These are phyloP conservation scores for Oncorhynchus masou DNA, from an alignment of 2,113 vertebrate genomes.

Conservation along the genomic window DNA sequence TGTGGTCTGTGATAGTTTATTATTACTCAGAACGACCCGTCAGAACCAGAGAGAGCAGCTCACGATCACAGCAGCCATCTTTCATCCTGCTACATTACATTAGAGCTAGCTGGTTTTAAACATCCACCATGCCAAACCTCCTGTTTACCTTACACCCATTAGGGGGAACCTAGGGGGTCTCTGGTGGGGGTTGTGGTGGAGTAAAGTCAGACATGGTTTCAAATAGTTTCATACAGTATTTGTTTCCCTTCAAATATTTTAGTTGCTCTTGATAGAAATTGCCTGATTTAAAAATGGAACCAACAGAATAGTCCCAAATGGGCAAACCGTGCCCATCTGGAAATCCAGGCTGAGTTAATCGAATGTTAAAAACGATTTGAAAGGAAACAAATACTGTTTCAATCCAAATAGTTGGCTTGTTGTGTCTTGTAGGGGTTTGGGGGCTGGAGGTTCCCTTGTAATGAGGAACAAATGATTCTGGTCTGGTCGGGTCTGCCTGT, in stretches of 20 bases:
- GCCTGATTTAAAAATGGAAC: no score
- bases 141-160: constrained; percentile 58
- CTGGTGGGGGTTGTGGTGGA: constrained; percentile 8
- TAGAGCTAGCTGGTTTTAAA: constrained; percentile 53
- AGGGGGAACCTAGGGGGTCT: not conserved
- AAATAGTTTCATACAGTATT: no score
- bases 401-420: no score
- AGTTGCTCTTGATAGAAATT: no score
- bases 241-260: no score
- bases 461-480: constrained; percentile 53
- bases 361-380: no score
- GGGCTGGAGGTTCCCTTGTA: constrained; percentile 36
- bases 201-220: not conserved
- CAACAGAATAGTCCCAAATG: no score
- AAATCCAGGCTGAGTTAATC: no score
- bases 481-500: constrained; percentile 10
- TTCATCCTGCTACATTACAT: constrained; percentile 67
- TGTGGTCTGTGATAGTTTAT: constrained; percentile 59
- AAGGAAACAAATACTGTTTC: no score
- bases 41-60: constrained; percentile 64
- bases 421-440: constrained; percentile 9
- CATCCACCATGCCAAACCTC: constrained; percentile 55
- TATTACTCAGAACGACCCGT: constrained; percentile 63
- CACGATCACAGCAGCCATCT: constrained; percentile 62
- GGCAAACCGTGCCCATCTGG: no score